Evolutionary conservation across 2,888 invertebrate species (phyloP), one percentile per base, ranked within the genome.

Genomic region (Phragmatobia fuliginosa): DNA sequence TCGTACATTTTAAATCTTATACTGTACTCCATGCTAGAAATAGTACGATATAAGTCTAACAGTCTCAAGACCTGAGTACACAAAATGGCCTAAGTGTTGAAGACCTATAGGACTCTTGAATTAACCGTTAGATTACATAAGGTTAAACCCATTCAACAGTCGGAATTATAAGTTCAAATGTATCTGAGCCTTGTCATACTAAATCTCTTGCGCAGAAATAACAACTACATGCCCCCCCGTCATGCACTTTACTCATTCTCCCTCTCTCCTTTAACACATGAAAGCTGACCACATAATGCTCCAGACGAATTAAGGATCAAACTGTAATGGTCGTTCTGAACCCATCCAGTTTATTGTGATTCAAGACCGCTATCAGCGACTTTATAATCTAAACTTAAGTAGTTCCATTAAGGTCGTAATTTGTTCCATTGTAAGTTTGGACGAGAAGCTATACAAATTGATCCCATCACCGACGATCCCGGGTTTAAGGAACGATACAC

Each of bases 371-470:
- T 56, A 75, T 81, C 78, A 70, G 61, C 72, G 79, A 66, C 73
- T 81, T 76, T 81, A 82, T 80, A 81, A 83, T 76, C 76, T 62
- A 86, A 90, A 88, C 80, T 84, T 90, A 88, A 84, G 79, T 72
- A 74, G 28, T 69, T 67, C 71, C 61, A 72, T 82, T 90, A 92
- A 86, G 88, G 90, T 89, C 74, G 86, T 81, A 78, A 88, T 87
- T 91, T 78, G 84, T 81, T 77, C 78, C 82, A 78, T 80, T 76
- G 77, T 70, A 78, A 67, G 70, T 76, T 85, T 84, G 82, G 79
- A 86, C 84, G 84, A 85, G 88, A 87, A 90, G 90, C 91, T 84
- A 88, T 91, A 93, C 93, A 93, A 92, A 94, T 93, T 92, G 89
- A 88, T 88, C 87, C 86, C 89, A 89, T 90, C 90, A 87, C 80